These are phyloP conservation scores for Panurus biarmicus DNA, from an alignment of 2,113 vertebrate genomes.

Conservation along the genomic window DNA sequence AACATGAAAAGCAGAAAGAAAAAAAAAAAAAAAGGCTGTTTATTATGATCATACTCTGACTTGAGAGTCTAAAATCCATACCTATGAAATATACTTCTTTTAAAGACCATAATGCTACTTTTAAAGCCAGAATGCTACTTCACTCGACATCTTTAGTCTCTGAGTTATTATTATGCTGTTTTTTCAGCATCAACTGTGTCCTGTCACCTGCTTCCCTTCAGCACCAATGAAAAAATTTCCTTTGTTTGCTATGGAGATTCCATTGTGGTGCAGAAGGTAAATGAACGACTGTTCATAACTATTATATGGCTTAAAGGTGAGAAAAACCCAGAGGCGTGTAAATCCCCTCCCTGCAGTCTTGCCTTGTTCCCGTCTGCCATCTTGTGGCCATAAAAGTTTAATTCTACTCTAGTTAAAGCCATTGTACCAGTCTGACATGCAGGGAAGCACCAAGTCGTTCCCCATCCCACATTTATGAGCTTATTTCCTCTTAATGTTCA, in stretches of 20 bases:
- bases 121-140: not conserved
- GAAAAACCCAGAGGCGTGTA: not conserved
- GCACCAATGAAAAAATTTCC: not conserved
- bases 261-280: not conserved
- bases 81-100: not conserved
- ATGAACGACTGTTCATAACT: not conserved
- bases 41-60: not conserved
- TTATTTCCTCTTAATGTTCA: not conserved
- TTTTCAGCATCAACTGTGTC: not conserved
- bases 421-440: not conserved
- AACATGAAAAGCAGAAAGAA: not conserved
- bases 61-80: not conserved
- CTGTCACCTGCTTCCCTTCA: not conserved
- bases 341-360: not conserved
- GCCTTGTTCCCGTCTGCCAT: conserved; percentile 25
- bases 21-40: not conserved
- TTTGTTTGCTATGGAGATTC: not conserved
- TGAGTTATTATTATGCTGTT: not conserved
- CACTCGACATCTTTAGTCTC: not conserved
- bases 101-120: not conserved
- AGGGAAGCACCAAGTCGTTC: not conserved
- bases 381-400: conserved; percentile 26
- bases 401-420: not conserved
- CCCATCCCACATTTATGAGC: accelerated
- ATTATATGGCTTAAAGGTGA: not conserved